These are phyloP conservation scores for Sinosuthora webbiana DNA, from an alignment of 2,113 vertebrate genomes.

Conservation along the genomic window DNA sequence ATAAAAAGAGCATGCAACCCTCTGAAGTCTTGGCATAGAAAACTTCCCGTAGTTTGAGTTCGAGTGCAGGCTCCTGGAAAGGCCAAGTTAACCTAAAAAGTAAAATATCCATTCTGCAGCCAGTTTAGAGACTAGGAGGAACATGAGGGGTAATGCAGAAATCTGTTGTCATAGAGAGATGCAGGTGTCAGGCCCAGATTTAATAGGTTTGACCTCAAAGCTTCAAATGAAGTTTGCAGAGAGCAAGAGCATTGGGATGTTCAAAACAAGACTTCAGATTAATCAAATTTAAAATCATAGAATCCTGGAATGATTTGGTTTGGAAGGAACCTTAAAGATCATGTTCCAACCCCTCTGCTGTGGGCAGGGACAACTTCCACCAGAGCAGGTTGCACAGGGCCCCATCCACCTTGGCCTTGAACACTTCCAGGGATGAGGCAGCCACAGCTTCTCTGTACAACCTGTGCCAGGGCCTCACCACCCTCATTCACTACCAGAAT, in stretches of 20 bases:
- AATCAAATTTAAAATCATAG: background rate
- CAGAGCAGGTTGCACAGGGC: background rate
- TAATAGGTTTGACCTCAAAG: background rate
- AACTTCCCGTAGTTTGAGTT: background rate
- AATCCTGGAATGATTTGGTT: background rate
- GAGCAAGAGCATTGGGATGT: background rate
- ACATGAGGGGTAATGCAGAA: background rate
- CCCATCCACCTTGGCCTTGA: background rate
- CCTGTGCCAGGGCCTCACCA: background rate
- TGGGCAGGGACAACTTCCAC: background rate
- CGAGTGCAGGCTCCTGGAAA: background rate
- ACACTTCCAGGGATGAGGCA: background rate
- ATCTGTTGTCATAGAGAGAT: background rate
- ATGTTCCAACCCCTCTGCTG: background rate
- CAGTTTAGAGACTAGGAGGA: background rate
- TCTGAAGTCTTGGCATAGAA: constrained; percentile 39
- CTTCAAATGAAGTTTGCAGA: background rate
- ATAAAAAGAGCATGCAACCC: constrained; percentile 4
- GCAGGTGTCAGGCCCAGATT: background rate
- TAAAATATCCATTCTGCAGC: background rate
- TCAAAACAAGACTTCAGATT: background rate
- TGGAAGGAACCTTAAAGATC: background rate
- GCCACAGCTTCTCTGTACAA: background rate
- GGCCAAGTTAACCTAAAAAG: background rate
- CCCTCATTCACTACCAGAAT: background rate